Base-by-base conservation (phyloP, 1,140 invertebrate genomes). In the Drosophila obscura region DNA sequence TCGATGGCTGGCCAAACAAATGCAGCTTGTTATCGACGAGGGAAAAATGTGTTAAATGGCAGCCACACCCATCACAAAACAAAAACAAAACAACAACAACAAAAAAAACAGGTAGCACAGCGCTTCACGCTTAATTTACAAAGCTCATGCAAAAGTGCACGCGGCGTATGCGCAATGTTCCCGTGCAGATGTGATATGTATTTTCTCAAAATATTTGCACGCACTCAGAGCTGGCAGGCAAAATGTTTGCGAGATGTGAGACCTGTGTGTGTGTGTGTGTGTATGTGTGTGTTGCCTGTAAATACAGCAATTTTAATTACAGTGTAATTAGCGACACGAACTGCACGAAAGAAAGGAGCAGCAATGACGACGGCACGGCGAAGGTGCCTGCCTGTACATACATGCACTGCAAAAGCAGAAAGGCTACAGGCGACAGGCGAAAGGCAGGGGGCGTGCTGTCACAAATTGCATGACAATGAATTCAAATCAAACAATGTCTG, bases 401-500 rank as follows among this genome's bases (percentile, higher is more conserved):
- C 11, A 39, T 13, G 56, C 43, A 4, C 7, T 2, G 24, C n/a
- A 15, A 51, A 31, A 50, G 44, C 15, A 7, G 41, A 60, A 66
- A 71, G 28, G 28, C 28, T 2, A 9, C 2, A 1, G 31, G 31
- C 2, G 8, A 0, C 16, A 16, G 16, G 16, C 16, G 16, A 16
- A 16, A 16, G 16, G 16, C 16, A 16, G 16, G 28, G 63, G 69
- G 62, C 65, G 82, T 59, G 59, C 66, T 67, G 63, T 24, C 44
- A 53, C 67, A 83, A 89, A 88, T 80, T 67, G 66, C 68, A 77
- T 73, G 83, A 88, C 85, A 88, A 77, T 88, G 77, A 80, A 88
- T 85, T 84, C 63, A 88, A 88, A 89, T 89, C 84, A 88, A 88
- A 88, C 80, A 88, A 57, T 78, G 84, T 88, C 84, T 89, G 65